These are phyloP conservation scores for Myrmecophaga tridactyla DNA, from an alignment of 2,113 vertebrate species.

Conservation along the genomic window DNA sequence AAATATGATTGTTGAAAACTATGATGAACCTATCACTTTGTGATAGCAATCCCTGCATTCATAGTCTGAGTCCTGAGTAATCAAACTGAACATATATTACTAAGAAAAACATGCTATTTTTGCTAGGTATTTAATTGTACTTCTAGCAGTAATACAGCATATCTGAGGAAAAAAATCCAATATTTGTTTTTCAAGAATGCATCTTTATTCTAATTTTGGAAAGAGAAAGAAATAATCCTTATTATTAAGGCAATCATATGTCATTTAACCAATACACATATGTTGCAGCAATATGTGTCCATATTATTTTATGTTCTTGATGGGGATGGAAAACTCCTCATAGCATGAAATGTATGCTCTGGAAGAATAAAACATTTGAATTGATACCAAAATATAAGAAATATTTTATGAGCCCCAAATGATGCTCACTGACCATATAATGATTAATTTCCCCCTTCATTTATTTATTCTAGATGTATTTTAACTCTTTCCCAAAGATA, in stretches of 20 bases:
- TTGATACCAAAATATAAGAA: not conserved
- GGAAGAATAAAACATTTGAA: not conserved
- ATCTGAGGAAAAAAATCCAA: not conserved
- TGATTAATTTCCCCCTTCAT: not conserved
- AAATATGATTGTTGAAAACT: constrained; percentile 77
- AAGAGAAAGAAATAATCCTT: not conserved
- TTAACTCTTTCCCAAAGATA: not conserved
- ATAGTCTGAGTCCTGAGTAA: constrained; percentile 75
- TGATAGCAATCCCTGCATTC: constrained; percentile 76
- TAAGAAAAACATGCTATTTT: constrained; percentile 74
- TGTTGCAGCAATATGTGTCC: not conserved
- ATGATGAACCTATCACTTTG: constrained; percentile 67
- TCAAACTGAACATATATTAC: constrained; percentile 74
- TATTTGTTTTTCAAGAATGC: not conserved
- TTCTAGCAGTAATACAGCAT: not conserved
- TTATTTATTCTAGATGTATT: not conserved
- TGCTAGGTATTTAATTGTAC: constrained; percentile 3
- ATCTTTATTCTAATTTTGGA: not conserved
- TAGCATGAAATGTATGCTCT: not conserved
- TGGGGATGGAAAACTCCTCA: not conserved
- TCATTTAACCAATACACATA: constrained; percentile 23
- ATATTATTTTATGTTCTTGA: not conserved
- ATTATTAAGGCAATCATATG: no score
- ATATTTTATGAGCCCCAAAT: not conserved
- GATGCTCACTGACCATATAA: not conserved